Percentiles rank a stretch among this genome's conserved stretches.
phyloP scores from a whole-genome alignment of 2,113 vertebrate genomes.

The Lampris megalopsis region DNA sequence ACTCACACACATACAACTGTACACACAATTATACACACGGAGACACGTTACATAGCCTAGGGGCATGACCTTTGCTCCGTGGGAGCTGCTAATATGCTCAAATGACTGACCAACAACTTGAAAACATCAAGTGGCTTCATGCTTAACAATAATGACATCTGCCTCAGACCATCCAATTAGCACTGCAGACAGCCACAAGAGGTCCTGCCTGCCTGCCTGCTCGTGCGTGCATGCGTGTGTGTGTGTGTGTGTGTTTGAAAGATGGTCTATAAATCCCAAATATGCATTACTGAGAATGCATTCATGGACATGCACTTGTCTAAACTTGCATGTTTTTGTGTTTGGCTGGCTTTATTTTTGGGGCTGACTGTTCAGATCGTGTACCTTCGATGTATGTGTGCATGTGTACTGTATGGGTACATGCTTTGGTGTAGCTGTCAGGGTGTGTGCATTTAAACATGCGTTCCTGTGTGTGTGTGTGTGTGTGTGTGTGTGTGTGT shows the following conservation, averaged over 20 bases:
- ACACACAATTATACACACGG: conserved; percentile 46
- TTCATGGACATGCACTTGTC: background rate
- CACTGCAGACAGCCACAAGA: conserved; percentile 83
- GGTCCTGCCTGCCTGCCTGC: conserved; percentile 74
- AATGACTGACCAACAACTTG: conserved; percentile 87
- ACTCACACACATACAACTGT: conserved; percentile 25
- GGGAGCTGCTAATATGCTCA: conserved; percentile 89
- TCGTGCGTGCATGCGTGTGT: background rate
- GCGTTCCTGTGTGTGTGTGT: conserved; percentile 29
- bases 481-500: conserved; percentile 16
- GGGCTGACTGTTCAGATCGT: no score
- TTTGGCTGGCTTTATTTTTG: conserved; percentile 10
- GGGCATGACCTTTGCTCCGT: conserved; percentile 87
- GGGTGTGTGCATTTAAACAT: conserved; percentile 9
- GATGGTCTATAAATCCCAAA: conserved; percentile 8
- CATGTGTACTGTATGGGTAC: background rate
- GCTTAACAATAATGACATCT: conserved; percentile 91
- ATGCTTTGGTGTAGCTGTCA: background rate
- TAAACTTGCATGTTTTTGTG: background rate
- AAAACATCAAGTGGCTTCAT: conserved; percentile 88
- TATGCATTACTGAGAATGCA: background rate
- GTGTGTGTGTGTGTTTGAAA: background rate
- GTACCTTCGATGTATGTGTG: background rate
- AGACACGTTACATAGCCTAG: conserved; percentile 38
- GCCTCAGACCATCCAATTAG: conserved; percentile 87